A percentile compares a stretch with the other conserved stretches of the same genome.
Evolutionary conservation across 2,113 vertebrate species (phyloP).

Genomic region (Trochalopteron elliotii): DNA sequence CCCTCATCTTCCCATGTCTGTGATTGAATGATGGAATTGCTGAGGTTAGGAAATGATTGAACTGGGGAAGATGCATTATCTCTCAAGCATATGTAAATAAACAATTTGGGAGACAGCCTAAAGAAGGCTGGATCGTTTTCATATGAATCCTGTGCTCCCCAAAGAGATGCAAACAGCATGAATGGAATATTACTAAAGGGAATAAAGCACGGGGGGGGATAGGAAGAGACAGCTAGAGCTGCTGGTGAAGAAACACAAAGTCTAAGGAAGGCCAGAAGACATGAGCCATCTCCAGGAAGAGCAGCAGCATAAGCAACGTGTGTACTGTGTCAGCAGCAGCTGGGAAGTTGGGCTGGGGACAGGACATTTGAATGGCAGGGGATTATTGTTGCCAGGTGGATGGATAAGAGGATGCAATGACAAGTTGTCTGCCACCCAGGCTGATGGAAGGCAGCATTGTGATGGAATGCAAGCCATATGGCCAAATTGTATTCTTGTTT

Average conservation of each 20-base stretch:
- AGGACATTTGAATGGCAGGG: background rate
- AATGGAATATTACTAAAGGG: background rate
- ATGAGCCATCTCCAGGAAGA: background rate
- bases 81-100: background rate
- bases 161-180: background rate
- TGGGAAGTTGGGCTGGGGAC: accelerated
- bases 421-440: background rate
- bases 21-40: background rate
- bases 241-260: background rate
- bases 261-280: background rate
- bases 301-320: accelerated
- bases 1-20: background rate
- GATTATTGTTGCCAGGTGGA: background rate
- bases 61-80: background rate
- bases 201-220: accelerated
- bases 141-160: background rate
- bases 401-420: background rate
- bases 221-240: background rate
- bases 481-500: background rate
- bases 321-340: background rate
- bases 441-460: background rate
- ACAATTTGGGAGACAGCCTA: background rate
- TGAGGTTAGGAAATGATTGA: background rate
- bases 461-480: background rate
- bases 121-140: background rate